Base-by-base conservation (phyloP, 2,113 vertebrate genomes). In the Seriola rivoliana region DNA sequence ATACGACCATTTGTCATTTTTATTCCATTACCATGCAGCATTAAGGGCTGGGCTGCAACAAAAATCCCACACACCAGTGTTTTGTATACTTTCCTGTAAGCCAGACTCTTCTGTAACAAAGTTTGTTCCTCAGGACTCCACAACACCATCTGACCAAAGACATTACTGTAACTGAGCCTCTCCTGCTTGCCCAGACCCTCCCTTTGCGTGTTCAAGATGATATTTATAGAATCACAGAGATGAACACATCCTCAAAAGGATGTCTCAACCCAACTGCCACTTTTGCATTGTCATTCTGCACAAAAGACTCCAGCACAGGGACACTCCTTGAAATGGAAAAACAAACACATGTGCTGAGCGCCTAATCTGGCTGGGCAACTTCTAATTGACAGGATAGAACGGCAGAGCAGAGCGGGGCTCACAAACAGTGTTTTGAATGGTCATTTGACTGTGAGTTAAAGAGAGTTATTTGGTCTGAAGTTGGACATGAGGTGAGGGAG, bases 181-280 rank as follows among this genome's bases (percentile, higher is more conserved):
- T 80, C 69, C 71, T 58, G 57, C 38, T 71, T 40, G 60, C 70
- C 42, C 54, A 23, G 79, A 75, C 59, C 8, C 58, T 71, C 52
- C 63, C 50, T 69, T 67, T 66, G 54, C 32, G 77, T 59, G 60
- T 25, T 68, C 80, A 29, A 38, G 48, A 81, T 59, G 67, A 54
- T 92, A 90, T 93, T 93, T 90, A 87, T 91, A 91, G 90, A 83
- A 71, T 69, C 50, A 72, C 55, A 81, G 55, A 86, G 75, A 75
- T 75, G 70, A 87, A 82, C 64, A 75, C 75, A 69, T 86, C 78
- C 88, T 84, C 78, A 87, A 63, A 89, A 84, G 71, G 76, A 76
- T 75, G 65, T 65, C 52, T 71, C 71, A 63, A 59, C 34, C 46
- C 59, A 73, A 42, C 48, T 50, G 69, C 34, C 44, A 48, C 59